Evolutionary conservation across 2,113 vertebrate species (phyloP), one percentile per base, ranked within the genome.

Genomic region (Cinclus cinclus): DNA sequence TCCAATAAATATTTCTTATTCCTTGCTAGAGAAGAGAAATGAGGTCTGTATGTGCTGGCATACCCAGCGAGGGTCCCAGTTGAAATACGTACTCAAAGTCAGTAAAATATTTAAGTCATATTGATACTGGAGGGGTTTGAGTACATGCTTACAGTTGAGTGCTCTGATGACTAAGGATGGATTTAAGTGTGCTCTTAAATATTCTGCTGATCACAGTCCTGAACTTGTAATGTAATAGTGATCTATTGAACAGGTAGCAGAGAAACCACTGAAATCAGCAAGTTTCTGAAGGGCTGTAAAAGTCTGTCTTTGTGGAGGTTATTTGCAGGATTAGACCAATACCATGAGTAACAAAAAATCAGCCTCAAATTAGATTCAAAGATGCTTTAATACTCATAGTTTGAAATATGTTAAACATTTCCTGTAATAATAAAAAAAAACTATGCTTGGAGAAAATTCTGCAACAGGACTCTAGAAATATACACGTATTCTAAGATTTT

Each of bases 201-300:
- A 90, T 86, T 95, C 78, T 96, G 94, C 95, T 96, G 94, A 96
- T 53, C 77, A 70, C 55, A 80, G 52, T 44, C 17, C 22, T 86
- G 85, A 71, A 91, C 59, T 78, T 90, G 83, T 71, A 88, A 92
- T 23, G 30, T 65, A 75, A 35, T 64, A 78, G 46, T 60, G 56
- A 76, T 65, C 41, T 94, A 91, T 94, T 63, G 77, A 82, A 69
- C 15, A 71, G 27, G n/a, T 46, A 42, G 8, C 33, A 68, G 52
- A 77, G 88, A 94, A 96, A 87, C 39, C 60, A 71, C 56, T 90
- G 83, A 81, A 88, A 93, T 94, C 92, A 89, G 83, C 30, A 0
- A 60, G 18, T 56, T 10, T 88, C 24, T 89, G 42, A 24, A 78
- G 59, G 14, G 11, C 33, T 9, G 5, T 70, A 62, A 77, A 46